Base-by-base conservation (phyloP, 23 tunicate genomes). In the Diplosoma virens region DNA sequence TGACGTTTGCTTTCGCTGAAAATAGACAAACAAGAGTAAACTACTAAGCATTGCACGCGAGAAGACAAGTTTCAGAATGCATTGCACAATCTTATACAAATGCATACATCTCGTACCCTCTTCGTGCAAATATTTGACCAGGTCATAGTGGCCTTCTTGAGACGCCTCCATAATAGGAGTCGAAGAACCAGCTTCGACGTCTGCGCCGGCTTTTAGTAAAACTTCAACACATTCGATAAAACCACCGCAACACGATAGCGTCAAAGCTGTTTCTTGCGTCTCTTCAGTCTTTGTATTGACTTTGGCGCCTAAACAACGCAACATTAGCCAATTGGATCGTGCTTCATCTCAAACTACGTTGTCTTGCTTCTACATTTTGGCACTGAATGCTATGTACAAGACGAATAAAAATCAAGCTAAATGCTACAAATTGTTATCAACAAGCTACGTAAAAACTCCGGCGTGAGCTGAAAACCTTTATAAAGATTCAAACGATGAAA, bases 161-260 rank as follows among this genome's bases (percentile, higher is more conserved):
- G 93, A 85, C 0, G 99, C 96, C 58, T 95, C 99, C 99, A 95
- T 95, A 23, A 95, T 80, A 3, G 99, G 96, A 37, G 99, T 95
- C 52, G 93, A 75, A 31, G 88, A 85, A n/a, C 99, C 99, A 16
- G 71, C 64, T 60, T 94, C 99, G 30, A 94, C 59, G 48, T 94
- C 85, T 21, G 90, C 99, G 23, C 95, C 99, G 22, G 85, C 95
- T 33, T 55, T 52, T 0, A 94, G 82, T 22, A 94, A 84, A 5
- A 83, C 75, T 54, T 87, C 77, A 25, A 75, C 95, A 70, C 87
- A 81, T 27, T 88, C 99, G 32, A 87, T 73, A 47, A 94, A 94
- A 2, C 99, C 99, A 0, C 95, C 99, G 71, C 99, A 94, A 47
- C 88, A 83, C 17, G 99, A 95, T 25, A 94, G 66, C 1, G 99